A percentile compares a stretch with the other conserved stretches of the same genome.
Evolutionary conservation across 2,113 vertebrate species (phyloP).

Genomic region (Platysternon megacephalum): DNA sequence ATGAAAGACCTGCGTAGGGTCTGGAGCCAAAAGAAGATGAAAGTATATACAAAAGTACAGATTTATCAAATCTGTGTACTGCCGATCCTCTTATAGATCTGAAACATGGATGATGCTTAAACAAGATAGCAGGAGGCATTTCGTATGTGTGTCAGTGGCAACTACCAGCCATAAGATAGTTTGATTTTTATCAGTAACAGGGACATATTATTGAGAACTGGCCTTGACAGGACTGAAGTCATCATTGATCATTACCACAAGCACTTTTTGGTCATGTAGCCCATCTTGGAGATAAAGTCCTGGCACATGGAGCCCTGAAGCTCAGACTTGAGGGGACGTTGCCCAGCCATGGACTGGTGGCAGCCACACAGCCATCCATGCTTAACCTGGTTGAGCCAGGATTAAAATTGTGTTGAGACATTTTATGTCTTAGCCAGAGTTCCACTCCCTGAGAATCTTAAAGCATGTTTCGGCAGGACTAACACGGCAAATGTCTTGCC

Average conservation of each 20-base stretch:
- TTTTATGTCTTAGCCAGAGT: not conserved
- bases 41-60: not conserved
- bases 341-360: not conserved
- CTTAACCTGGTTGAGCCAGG: too few relatives aligned
- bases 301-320: too few relatives aligned
- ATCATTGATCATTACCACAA: not conserved
- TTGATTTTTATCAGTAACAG: not conserved
- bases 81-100: not conserved
- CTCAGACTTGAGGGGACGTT: not conserved
- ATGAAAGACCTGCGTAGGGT: not conserved
- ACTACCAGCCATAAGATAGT: not conserved
- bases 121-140: not conserved
- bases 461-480: not conserved
- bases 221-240: not conserved
- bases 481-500: not conserved
- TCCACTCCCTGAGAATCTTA: not conserved
- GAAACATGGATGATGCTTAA: not conserved
- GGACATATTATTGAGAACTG: not conserved
- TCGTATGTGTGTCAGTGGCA: not conserved
- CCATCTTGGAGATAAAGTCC: too few relatives aligned
- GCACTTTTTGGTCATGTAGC: too few relatives aligned
- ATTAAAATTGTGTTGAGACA: not conserved
- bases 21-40: not conserved
- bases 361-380: fast-evolving
- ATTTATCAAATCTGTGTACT: not conserved